phyloP scores from a whole-genome alignment of 2,113 vertebrate species.

The Myotis davidii region DNA sequence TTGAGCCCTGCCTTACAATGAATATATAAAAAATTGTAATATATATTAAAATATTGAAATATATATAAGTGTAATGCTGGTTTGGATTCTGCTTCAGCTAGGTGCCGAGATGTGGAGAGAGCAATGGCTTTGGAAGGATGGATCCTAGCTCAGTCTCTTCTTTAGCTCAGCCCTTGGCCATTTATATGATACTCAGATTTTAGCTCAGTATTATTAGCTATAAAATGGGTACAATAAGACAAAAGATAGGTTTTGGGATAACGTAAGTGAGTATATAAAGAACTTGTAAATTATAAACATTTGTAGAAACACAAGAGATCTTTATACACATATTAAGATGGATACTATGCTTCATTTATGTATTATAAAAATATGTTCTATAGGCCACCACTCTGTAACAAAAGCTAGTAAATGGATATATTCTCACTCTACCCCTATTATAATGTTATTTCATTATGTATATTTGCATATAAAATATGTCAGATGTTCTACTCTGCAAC shows the following conservation, averaged over 20 bases:
- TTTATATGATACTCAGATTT: not conserved
- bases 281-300: not conserved
- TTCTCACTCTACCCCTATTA: not conserved
- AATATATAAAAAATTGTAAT: not conserved
- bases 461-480: not conserved
- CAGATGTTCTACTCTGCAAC: not conserved
- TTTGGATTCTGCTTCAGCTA: not conserved
- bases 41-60: not conserved
- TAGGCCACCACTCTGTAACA: not conserved
- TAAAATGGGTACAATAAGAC: not conserved
- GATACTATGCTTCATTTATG: not conserved
- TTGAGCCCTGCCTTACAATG: not conserved
- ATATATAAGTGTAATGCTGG: not conserved
- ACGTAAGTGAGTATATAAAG: not conserved
- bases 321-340: not conserved
- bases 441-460: not conserved
- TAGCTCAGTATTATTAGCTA: not conserved
- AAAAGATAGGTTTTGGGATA: not conserved
- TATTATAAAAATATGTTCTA: not conserved
- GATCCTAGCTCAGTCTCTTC: not conserved
- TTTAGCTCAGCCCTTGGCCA: not conserved
- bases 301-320: not conserved
- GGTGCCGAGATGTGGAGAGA: not conserved
- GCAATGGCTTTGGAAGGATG: not conserved
- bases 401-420: not conserved